Percentiles rank a stretch among this genome's conserved stretches.
Conservation (phyloP, 2,888 invertebrate genomes). For the Tenodera sinensis region DNA sequence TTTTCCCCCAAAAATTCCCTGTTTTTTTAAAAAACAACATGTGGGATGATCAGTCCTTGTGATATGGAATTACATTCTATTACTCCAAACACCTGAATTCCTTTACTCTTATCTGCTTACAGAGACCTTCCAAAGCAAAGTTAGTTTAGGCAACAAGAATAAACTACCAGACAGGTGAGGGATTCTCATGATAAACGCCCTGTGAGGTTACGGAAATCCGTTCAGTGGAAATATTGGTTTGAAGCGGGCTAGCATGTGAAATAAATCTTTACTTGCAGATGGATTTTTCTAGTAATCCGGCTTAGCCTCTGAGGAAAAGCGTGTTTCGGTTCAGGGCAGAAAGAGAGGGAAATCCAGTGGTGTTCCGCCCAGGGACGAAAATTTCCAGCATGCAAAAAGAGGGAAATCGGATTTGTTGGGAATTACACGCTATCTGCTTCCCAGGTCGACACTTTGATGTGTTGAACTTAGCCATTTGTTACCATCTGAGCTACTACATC, state of each 20-base stretch:
- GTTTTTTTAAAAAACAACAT: no score
- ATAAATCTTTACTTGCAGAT: background rate
- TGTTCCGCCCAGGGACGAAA: background rate
- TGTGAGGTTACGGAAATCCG: background rate
- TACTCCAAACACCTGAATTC: no score
- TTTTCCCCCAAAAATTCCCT: no score
- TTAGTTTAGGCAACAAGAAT: background rate
- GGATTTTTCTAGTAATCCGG: background rate
- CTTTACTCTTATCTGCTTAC: no score
- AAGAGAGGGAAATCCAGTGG: background rate
- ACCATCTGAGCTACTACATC: background rate
- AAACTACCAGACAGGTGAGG: background rate
- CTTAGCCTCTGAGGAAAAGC: background rate
- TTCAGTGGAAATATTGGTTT: background rate
- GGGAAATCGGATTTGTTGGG: background rate
- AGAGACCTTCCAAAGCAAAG: background rate
- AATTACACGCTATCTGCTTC: background rate
- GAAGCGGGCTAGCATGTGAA: background rate
- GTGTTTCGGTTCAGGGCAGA: background rate
- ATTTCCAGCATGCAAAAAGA: background rate
- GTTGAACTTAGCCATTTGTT: background rate
- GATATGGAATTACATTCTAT: no score
- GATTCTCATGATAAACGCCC: background rate
- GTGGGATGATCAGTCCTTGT: no score
- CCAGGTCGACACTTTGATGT: background rate